Evolutionary conservation across 2,797 vertebrate genomes (phyloP).

Genomic region (Lerista edwardsae): DNA sequence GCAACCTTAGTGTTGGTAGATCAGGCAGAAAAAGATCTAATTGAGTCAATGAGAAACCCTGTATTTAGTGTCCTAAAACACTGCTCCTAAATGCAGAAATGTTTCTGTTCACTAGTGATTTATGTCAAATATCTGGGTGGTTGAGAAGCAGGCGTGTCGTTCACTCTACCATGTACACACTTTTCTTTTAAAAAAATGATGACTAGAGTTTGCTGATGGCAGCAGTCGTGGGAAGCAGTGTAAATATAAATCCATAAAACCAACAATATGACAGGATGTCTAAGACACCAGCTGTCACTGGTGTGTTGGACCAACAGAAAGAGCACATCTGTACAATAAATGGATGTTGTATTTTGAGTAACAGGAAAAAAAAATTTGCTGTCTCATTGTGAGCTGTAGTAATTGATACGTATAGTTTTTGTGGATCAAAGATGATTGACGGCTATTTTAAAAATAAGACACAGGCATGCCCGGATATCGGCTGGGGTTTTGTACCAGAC

Average conservation of each 20-base stretch:
- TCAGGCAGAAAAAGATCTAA: not conserved
- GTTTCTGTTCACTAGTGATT: not conserved
- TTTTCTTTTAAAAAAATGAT: not conserved
- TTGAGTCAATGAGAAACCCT: not conserved
- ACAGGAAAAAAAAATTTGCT: constrained; percentile 9
- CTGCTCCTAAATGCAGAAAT: not conserved
- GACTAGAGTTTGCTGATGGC: not conserved
- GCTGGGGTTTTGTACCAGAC: no score
- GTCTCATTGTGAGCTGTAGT: not conserved
- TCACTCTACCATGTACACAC: not conserved
- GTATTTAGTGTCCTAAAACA: not conserved
- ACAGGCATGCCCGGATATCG: no score
- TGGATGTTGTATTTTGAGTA: not conserved
- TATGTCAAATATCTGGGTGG: not conserved
- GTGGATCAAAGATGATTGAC: not conserved
- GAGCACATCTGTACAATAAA: not conserved
- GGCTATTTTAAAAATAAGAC: not conserved
- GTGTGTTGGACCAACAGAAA: not conserved
- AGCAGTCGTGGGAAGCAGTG: not conserved
- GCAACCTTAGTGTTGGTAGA: not conserved
- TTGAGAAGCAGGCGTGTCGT: not conserved
- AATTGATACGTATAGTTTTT: not conserved
- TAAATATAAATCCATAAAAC: not conserved
- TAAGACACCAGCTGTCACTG: not conserved
- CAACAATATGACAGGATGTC: not conserved